Evolutionary conservation across 2,113 vertebrate species (phyloP).

Genomic region (Connochaetes taurinus): DNA sequence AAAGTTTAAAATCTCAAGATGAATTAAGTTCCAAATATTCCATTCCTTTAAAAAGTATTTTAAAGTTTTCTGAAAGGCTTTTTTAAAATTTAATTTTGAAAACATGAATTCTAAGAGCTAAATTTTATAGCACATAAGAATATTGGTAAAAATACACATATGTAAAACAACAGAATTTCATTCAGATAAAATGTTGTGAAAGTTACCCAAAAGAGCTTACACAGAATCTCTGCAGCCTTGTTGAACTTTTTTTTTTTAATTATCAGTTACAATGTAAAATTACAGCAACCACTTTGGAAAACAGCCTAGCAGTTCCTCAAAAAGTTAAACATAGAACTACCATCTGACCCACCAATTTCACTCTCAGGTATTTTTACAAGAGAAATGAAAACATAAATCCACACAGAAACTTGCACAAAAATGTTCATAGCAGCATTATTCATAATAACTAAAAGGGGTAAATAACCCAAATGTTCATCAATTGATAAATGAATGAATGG

Average conservation of each 20-base stretch:
- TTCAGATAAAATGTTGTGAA: constrained; percentile 15
- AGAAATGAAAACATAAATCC: background rate
- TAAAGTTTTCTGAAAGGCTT: background rate
- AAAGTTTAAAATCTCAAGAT: constrained; percentile 31
- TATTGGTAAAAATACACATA: constrained; percentile 21
- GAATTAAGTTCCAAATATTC: background rate
- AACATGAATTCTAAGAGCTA: background rate
- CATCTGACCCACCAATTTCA: background rate
- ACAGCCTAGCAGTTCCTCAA: background rate
- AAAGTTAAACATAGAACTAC: background rate
- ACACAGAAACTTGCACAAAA: background rate
- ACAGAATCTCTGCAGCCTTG: background rate
- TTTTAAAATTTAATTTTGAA: constrained; percentile 33
- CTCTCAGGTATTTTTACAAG: background rate
- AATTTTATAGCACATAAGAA: background rate
- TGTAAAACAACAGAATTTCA: constrained; percentile 12
- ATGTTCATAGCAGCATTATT: constrained; percentile 17
- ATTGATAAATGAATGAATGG: background rate
- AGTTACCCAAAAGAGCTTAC: background rate
- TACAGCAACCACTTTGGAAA: background rate
- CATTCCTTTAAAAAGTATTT: constrained; percentile 18
- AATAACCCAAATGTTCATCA: background rate
- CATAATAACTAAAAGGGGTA: background rate
- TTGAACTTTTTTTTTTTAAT: background rate
- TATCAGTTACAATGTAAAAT: background rate